Evolutionary conservation across 2,797 vertebrate genomes (phyloP).

Genomic region (Eulemur rubriventer): DNA sequence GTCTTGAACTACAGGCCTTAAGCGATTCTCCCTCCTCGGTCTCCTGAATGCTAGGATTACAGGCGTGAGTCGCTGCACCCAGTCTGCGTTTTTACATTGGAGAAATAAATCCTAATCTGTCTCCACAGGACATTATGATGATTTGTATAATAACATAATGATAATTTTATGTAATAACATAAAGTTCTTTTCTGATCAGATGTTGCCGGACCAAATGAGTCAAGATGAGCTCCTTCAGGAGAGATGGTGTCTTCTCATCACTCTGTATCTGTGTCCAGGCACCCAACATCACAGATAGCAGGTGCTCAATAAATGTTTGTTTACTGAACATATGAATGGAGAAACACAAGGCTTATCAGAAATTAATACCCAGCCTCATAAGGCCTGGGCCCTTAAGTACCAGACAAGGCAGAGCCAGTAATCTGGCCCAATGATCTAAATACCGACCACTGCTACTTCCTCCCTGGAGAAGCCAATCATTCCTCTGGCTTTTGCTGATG

Average conservation of each 20-base stretch:
- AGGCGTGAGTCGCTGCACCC: neutral
- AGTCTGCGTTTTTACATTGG: neutral
- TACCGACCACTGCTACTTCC: neutral
- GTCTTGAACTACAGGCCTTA: neutral
- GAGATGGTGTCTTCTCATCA: neutral
- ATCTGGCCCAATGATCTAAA: neutral
- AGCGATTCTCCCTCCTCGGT: neutral
- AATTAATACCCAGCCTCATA: neutral
- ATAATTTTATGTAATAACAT: neutral
- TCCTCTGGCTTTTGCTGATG: neutral
- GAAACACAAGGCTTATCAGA: neutral
- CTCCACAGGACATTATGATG: neutral
- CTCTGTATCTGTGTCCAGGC: neutral
- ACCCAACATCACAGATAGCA: neutral
- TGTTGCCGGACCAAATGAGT: neutral
- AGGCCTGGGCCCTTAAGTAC: conserved; percentile 5
- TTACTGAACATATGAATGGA: neutral
- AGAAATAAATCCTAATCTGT: neutral
- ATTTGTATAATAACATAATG: neutral
- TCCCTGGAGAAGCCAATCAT: neutral
- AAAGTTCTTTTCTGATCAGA: neutral
- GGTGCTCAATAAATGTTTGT: neutral
- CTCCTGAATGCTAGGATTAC: neutral
- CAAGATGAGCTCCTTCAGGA: neutral
- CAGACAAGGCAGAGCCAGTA: neutral